Evolutionary conservation across 2,797 vertebrate species (phyloP), one percentile per base, ranked within the genome.

Genomic region (Etheostoma perlongum): DNA sequence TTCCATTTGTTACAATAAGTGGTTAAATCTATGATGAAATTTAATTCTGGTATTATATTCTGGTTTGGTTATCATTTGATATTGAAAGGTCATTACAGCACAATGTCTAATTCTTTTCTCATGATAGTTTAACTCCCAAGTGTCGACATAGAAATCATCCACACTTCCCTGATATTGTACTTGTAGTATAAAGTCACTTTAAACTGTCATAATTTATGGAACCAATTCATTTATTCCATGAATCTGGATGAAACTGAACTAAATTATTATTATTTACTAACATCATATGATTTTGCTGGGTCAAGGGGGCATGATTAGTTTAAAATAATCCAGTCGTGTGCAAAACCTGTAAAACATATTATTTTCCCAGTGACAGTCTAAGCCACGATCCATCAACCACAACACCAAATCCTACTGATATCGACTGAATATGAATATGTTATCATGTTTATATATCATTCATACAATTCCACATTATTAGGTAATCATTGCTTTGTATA

Each of bases 121-220:
- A 33, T 36, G 18, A 53, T 65, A 64, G 70, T 72, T 69, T 57
- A 55, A 27, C 62, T 47, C 51, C 33, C 18, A 74, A 63, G 74
- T 25, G 16, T 46, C 15, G n/a, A 60, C 21, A 62, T 73, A 84
- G 84, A 68, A 87, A 89, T 84, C 83, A 67, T 84, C 78, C 78
- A 51, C 44, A 44, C 12, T 40, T 33, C 53, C 82, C 67, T 83
- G 76, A 74, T 40, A 82, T 86, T 86, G 85, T 87, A 90, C 90
- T 87, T 81, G 66, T 77, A 78, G 55, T 61, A 44, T 58, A 68
- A 68, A 67, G 62, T 83, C 75, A 83, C 78, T 91, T 86, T 85
- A 74, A 80, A 86, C 52, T 52, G 62, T 68, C 67, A 79, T 76
- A 85, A 71, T 91, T 93, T 86, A 42, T n/a, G 19, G 74, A 83